phyloP scores from a whole-genome alignment of 2,797 vertebrate species.

The Dromococcyx pavoninus region DNA sequence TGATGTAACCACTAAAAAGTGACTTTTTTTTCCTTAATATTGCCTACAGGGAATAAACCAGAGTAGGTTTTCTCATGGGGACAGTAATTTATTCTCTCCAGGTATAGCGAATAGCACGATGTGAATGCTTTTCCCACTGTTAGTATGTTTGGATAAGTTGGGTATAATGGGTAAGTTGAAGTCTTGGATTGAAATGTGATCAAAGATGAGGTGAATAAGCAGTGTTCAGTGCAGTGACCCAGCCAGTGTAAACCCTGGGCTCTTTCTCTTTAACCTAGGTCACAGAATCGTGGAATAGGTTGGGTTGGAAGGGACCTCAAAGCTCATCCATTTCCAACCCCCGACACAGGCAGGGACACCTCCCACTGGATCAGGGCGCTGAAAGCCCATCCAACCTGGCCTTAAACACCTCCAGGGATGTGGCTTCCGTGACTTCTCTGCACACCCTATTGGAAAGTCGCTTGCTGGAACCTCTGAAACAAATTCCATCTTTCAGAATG shows the following conservation, averaged over 20 bases:
- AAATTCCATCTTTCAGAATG: not conserved
- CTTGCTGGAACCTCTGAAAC: not conserved
- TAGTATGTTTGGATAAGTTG: not conserved
- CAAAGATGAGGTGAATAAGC: not conserved
- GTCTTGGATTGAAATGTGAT: not conserved
- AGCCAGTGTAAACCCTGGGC: not conserved
- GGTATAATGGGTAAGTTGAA: not conserved
- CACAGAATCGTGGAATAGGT: too few relatives aligned
- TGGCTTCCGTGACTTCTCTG: too few relatives aligned
- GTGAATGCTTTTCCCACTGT: not conserved
- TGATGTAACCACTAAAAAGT: not conserved
- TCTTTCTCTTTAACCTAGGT: not conserved
- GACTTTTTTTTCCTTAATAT: rapidly evolving
- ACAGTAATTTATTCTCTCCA: not conserved
- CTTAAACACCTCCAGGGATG: too few relatives aligned
- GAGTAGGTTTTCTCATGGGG: not conserved
- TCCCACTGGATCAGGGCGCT: too few relatives aligned
- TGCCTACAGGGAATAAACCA: not conserved
- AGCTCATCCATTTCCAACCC: too few relatives aligned
- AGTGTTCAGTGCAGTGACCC: rapidly evolving
- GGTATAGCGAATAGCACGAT: not conserved
- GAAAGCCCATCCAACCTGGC: too few relatives aligned
- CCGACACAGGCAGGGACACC: too few relatives aligned
- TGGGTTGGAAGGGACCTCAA: too few relatives aligned
- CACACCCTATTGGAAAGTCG: not conserved